phyloP scores from a whole-genome alignment of 1,140 invertebrate species.

The Leptinotarsa defecta region DNA sequence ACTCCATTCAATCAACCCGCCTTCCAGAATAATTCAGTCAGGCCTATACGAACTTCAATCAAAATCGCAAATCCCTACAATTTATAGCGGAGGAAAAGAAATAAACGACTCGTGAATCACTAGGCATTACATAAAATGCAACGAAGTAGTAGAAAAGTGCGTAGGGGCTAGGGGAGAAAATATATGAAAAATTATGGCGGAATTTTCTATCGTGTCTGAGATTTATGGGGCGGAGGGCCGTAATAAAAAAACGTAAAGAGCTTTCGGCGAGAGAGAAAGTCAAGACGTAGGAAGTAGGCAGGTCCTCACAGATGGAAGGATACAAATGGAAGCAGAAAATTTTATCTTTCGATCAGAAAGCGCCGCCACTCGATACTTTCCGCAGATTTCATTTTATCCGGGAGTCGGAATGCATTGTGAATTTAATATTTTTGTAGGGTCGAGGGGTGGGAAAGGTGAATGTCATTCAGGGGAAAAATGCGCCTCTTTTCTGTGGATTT shows the following conservation, averaged over 20 bases:
- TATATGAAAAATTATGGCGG: conserved; percentile 21
- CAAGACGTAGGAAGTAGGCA: conserved; percentile 14
- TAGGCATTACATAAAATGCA: conserved; percentile 16
- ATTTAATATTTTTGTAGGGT: not conserved
- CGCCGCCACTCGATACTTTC: conserved; percentile 7
- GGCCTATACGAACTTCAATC: conserved; percentile 7
- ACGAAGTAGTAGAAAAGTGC: conserved; percentile 8
- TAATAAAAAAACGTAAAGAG: conserved; percentile 19
- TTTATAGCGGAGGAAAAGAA: conserved; percentile 10
- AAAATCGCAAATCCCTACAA: conserved; percentile 19
- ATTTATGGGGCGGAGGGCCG: conserved; percentile 9
- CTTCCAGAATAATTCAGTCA: conserved; percentile 3
- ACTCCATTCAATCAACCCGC: not conserved
- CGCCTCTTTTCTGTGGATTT: too few relatives aligned
- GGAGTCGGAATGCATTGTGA: not conserved
- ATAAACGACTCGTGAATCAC: conserved; percentile 20
- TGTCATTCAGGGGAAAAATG: not conserved
- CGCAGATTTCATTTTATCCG: conserved; percentile 8
- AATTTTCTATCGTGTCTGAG: conserved; percentile 14
- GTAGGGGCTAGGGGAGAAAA: conserved; percentile 1
- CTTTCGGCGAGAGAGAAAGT: conserved; percentile 1
- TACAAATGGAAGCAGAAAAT: conserved; percentile 13
- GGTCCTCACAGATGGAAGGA: conserved; percentile 7
- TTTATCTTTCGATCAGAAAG: not conserved
- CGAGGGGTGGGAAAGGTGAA: not conserved